phyloP scores from a whole-genome alignment of 53 echinoderm and acorn worm genomes.

The Stichopus horrens region DNA sequence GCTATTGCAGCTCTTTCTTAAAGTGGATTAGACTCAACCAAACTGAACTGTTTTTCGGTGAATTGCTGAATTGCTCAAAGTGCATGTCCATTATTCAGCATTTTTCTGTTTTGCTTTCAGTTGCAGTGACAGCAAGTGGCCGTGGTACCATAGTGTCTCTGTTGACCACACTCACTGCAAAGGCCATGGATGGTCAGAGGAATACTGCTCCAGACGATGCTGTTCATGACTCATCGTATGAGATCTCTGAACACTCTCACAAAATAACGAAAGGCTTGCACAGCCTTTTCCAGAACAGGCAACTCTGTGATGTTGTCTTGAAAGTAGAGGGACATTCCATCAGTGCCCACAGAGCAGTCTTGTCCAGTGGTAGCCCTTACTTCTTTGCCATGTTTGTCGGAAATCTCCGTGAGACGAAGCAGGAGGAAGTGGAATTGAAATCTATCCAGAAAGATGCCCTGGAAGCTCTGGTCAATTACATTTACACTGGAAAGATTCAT shows the following conservation, averaged over 20 bases:
- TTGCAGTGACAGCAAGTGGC: too few relatives aligned
- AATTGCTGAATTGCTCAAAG: too few relatives aligned
- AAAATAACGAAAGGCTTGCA: conserved; percentile 42
- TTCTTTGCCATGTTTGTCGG: conserved; percentile 96
- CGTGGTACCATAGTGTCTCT: too few relatives aligned
- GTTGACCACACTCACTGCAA: too few relatives aligned
- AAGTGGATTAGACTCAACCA: too few relatives aligned
- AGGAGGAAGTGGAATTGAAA: conserved; percentile 94
- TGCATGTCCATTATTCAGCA: too few relatives aligned
- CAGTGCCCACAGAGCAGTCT: conserved; percentile 78
- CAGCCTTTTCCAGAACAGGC: conserved; percentile 66
- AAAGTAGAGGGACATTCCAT: conserved; percentile 67
- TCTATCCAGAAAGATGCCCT: conserved; percentile 82
- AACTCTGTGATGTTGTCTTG: conserved; percentile 78
- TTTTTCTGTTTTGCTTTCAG: too few relatives aligned
- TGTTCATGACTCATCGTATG: conserved; percentile 28
- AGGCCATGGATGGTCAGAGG: conserved; percentile 8
- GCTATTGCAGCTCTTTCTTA: too few relatives aligned
- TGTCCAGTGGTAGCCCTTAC: conserved; percentile 87
- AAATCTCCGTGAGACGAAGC: conserved; percentile 79
- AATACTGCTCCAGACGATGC: conserved; percentile 8
- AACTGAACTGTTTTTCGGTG: too few relatives aligned
- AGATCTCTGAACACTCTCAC: conserved; percentile 48
- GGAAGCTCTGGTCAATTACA: conserved; percentile 75
- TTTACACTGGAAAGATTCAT: conserved; percentile 85